phyloP scores from a whole-genome alignment of 1,140 invertebrate species.

The Panagrolaimus sp. region DNA sequence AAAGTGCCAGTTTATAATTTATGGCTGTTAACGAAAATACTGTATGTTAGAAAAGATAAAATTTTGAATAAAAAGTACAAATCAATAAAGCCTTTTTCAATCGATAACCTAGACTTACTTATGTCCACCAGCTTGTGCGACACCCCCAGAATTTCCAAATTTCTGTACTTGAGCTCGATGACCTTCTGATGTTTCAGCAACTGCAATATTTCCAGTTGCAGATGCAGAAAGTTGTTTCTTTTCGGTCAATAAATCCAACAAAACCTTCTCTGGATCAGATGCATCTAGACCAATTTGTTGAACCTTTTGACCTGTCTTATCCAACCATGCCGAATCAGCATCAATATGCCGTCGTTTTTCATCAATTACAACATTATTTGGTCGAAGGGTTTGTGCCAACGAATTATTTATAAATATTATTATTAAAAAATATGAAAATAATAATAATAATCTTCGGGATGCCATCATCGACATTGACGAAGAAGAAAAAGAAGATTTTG shows the following conservation, averaged over 20 bases:
- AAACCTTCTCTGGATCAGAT: constrained; percentile 52
- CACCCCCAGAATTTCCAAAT: constrained; percentile 56
- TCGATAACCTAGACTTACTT: constrained; percentile 36
- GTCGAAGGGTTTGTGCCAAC: constrained; percentile 12
- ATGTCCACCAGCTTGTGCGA: constrained; percentile 55
- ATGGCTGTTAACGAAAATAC: neutral
- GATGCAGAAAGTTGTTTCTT: constrained; percentile 51
- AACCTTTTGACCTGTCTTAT: constrained; percentile 47
- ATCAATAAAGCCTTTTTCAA: neutral
- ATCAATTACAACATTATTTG: constrained; percentile 55
- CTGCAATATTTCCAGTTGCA: constrained; percentile 55
- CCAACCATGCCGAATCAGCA: constrained; percentile 52
- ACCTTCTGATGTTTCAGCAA: constrained; percentile 51
- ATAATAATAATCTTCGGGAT: too few species aligned
- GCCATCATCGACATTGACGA: too few species aligned
- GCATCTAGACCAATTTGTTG: constrained; percentile 56
- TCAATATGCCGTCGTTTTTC: constrained; percentile 57
- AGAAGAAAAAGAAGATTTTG: too few species aligned
- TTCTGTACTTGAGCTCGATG: constrained; percentile 56
- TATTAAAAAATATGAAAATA: too few species aligned
- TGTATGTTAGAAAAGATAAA: neutral
- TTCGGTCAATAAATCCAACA: constrained; percentile 52
- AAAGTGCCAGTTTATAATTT: neutral
- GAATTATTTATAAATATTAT: neutral
- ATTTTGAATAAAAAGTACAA: neutral